Evolutionary conservation across 53 echinoderm and acorn worm species (phyloP).

Genomic region (Echinarachnius parma): DNA sequence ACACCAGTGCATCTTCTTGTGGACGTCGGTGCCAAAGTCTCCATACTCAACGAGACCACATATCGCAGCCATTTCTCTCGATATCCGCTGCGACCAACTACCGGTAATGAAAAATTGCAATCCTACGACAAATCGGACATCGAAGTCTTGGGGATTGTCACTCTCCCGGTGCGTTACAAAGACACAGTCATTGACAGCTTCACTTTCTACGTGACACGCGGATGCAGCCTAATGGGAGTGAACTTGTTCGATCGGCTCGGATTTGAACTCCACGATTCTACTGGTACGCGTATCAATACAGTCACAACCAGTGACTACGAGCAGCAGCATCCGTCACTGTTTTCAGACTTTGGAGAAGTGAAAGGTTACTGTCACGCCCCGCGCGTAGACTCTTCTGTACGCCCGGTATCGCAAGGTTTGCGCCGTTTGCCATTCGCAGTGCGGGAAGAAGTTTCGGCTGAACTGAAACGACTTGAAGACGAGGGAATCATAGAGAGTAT

Average conservation of each 20-base stretch:
- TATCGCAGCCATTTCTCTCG: background rate
- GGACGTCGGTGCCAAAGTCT: background rate
- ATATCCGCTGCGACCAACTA: background rate
- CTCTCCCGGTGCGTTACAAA: background rate
- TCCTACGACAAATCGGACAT: background rate
- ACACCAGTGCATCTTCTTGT: too few relatives aligned
- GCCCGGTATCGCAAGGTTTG: background rate
- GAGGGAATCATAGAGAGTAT: conserved; percentile 59
- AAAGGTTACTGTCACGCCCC: conserved; percentile 28
- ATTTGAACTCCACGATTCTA: conserved; percentile 2
- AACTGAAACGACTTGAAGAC: conserved; percentile 57
- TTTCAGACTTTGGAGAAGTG: conserved; percentile 3
- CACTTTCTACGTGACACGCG: background rate
- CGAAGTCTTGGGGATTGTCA: conserved; percentile 3
- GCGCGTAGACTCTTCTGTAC: conserved; percentile 14
- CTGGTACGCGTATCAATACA: conserved; percentile 17
- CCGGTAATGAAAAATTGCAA: background rate
- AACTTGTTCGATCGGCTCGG: conserved; percentile 21
- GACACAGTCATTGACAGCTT: background rate
- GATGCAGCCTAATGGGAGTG: conserved; percentile 27
- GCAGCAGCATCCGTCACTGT: conserved; percentile 16
- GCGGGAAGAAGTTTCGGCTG: conserved; percentile 44
- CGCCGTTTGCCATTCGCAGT: conserved; percentile 3
- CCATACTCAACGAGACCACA: background rate
- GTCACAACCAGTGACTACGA: background rate